These are phyloP conservation scores for Sericinus montela DNA, from an alignment of 2,888 invertebrate species.

Conservation along the genomic window DNA sequence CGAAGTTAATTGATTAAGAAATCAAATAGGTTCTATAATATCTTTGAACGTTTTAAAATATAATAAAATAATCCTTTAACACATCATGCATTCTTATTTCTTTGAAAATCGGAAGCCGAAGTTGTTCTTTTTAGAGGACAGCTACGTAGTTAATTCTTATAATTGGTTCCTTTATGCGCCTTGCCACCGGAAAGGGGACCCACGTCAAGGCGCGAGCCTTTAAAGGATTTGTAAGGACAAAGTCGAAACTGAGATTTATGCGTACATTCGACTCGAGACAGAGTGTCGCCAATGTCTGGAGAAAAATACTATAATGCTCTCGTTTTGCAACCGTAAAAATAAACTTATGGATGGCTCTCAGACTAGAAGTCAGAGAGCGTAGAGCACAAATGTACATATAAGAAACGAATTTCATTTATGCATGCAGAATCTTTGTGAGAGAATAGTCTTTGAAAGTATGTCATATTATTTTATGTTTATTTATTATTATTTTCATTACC, in stretches of 20 bases:
- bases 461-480: too few species aligned
- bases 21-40: conserved; percentile 16
- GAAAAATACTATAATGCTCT: background rate
- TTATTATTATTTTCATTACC: too few species aligned
- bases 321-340: background rate
- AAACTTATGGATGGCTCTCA: background rate
- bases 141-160: conserved; percentile 58
- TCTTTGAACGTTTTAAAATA: conserved; percentile 49
- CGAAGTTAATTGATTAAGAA: conserved; percentile 2
- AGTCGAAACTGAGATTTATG: conserved; percentile 51
- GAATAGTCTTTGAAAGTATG: too few species aligned
- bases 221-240: conserved; percentile 65
- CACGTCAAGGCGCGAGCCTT: conserved; percentile 59
- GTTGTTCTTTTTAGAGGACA: conserved; percentile 48
- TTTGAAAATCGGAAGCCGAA: conserved; percentile 71
- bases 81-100: conserved; percentile 39
- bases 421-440: too few species aligned
- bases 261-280: conserved; percentile 43
- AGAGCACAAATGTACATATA: too few species aligned
- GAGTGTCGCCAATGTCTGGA: conserved; percentile 52
- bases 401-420: too few species aligned
- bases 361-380: too few species aligned
- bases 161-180: conserved; percentile 65
- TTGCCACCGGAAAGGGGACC: conserved; percentile 67
- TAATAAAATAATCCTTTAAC: conserved; percentile 57